phyloP scores from a whole-genome alignment of 2,888 invertebrate species.

The Acanthococcus lagerstroemiae region DNA sequence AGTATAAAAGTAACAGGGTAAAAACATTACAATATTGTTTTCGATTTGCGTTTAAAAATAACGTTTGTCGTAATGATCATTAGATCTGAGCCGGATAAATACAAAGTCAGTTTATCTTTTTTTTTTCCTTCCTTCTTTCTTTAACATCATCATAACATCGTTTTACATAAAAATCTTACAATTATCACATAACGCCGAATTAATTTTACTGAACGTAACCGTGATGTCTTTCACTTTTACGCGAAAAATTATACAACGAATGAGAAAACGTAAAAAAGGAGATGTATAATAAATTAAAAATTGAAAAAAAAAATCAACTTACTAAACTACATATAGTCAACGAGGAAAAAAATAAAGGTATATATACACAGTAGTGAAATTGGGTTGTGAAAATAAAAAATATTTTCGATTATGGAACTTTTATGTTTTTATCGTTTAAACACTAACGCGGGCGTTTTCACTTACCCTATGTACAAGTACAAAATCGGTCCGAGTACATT shows the following conservation, averaged over 20 bases:
- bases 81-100: too few species aligned
- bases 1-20: background rate
- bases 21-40: background rate
- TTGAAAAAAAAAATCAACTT: background rate
- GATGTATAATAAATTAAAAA: background rate
- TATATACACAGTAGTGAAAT: background rate
- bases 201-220: background rate
- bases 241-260: constrained; percentile 8
- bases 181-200: constrained; percentile 23
- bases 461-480: constrained; percentile 9
- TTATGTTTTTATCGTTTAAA: too few species aligned
- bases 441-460: constrained; percentile 13
- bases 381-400: background rate
- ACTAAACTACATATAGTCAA: constrained; percentile 2
- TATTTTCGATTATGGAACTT: background rate
- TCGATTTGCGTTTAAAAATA: too few species aligned
- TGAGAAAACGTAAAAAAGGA: background rate
- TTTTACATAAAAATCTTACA: constrained; percentile 12
- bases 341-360: background rate
- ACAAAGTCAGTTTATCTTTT: background rate
- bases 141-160: too few species aligned
- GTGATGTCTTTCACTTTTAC: background rate
- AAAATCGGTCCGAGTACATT: constrained; percentile 4
- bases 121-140: background rate
- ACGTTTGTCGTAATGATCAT: too few species aligned